Conservation (phyloP, 1,140 invertebrate genomes). For the Maconellicoccus hirsutus region DNA sequence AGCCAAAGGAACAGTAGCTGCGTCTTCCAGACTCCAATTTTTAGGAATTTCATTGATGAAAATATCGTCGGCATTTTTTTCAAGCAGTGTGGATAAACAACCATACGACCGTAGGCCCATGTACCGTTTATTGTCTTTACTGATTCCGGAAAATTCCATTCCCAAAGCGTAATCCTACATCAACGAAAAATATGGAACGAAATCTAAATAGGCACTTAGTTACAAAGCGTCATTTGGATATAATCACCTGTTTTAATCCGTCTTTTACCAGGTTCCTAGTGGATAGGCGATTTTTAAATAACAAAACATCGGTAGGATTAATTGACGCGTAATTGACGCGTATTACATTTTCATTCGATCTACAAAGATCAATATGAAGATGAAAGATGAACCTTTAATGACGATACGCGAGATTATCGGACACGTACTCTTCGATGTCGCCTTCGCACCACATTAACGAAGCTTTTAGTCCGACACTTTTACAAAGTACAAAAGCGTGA, state of each 20-base stretch:
- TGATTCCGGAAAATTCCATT: conserved; percentile 83
- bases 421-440: neutral
- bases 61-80: conserved; percentile 50
- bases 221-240: too few species aligned
- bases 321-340: conserved; percentile 80
- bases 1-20: conserved; percentile 42
- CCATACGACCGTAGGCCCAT: conserved; percentile 86
- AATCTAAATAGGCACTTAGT: too few species aligned
- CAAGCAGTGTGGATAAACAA: conserved; percentile 77
- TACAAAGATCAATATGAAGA: neutral
- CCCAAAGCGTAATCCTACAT: conserved; percentile 79
- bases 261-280: neutral
- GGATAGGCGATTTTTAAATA: neutral
- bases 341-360: neutral
- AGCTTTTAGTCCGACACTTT: neutral
- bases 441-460: neutral
- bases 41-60: conserved; percentile 40
- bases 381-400: neutral
- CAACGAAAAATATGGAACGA: too few species aligned
- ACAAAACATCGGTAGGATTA: conserved; percentile 70
- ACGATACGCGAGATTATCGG: too few species aligned
- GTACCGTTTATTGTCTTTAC: conserved; percentile 58
- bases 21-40: conserved; percentile 44
- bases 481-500: neutral
- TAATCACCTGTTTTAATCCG: neutral